Evolutionary conservation across 2,888 invertebrate genomes (phyloP), one percentile per base, ranked within the genome.

Genomic region (Hoplodrina blanda): DNA sequence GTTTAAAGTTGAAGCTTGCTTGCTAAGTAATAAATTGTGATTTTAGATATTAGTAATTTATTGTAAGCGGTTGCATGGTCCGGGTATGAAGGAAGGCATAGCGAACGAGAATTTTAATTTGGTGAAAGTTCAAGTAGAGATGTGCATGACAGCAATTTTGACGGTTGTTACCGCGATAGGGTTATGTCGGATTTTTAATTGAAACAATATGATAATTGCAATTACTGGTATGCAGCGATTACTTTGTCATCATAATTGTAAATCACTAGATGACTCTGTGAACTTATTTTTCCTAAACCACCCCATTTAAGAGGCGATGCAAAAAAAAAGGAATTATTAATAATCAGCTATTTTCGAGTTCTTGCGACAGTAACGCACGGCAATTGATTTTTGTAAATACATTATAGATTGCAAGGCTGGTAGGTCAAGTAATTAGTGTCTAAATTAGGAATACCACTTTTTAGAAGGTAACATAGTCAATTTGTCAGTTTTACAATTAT

Each of bases 1-100:
- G 62, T 67, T 66, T 73, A 62, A 66, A 76, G 67, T 80, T 83
- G 46, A 74, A 78, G 56, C 66, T 63, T 15, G 55, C 69, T 57
- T 0, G 49, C 68, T 52, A 53, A 62, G 69, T 71, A 62, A 80
- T 72, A 82, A 80, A 75, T 82, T 69, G 56, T 69, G 72, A 69
- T 72, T 72, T 69, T 69, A 76, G 72, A 82, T 72, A 70, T 69
- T 60, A 60, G 33, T 68, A 53, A 68, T 66, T 69, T 80, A 69
- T 53, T 25, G 59, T 37, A 49, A 78, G 54, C 41, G 50, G 52
- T 81, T 72, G 60, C 61, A 78, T 78, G 73, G 67, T 81, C 53
- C 57, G 8, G 17, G n/a, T 19, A 37, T 57, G 53, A 69, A 71
- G 37, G 30, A 70, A 54, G 55, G 41, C 44, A 50, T 61, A 63